Evolutionary conservation across 2,113 vertebrate species (phyloP).

Genomic region (Periophthalmus modestus): DNA sequence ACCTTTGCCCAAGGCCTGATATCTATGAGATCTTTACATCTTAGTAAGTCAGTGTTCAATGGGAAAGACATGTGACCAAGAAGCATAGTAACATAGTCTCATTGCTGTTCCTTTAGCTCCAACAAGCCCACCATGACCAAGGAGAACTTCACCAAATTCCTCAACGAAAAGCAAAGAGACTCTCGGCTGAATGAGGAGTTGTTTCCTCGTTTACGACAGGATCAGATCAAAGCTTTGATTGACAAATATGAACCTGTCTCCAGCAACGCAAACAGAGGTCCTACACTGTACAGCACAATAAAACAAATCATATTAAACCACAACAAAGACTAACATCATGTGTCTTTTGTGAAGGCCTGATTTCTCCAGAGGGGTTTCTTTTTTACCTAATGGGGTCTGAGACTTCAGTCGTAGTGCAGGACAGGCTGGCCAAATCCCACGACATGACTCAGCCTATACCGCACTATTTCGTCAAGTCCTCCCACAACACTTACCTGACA

Average conservation of each 20-base stretch:
- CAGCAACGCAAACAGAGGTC: slow-evolving; percentile 88
- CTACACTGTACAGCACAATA: not conserved
- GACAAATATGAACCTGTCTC: slow-evolving; percentile 90
- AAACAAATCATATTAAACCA: too few relatives aligned
- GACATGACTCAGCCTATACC: slow-evolving; percentile 93
- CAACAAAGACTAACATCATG: not conserved
- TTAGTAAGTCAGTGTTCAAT: slow-evolving; percentile 80
- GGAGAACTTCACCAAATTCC: slow-evolving; percentile 92
- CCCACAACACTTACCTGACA: slow-evolving; percentile 98
- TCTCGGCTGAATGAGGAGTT: slow-evolving; percentile 90
- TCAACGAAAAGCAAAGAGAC: slow-evolving; percentile 94
- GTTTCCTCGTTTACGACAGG: slow-evolving; percentile 84
- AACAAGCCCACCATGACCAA: slow-evolving; percentile 96
- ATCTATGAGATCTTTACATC: slow-evolving; percentile 95
- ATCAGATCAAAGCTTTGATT: slow-evolving; percentile 91
- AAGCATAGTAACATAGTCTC: not conserved
- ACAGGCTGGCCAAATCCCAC: slow-evolving; percentile 84
- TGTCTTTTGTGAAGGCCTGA: slow-evolving; percentile 79
- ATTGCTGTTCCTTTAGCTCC: slow-evolving; percentile 50
- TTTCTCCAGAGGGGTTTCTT: slow-evolving; percentile 91
- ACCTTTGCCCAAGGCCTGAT: slow-evolving; percentile 91
- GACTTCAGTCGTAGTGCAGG: slow-evolving; percentile 84
- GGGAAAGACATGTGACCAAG: not conserved
- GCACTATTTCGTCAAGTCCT: slow-evolving; percentile 96
- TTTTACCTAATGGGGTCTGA: slow-evolving; percentile 90